Evolutionary conservation across 23 tunicate genomes (phyloP).

Genomic region (Botrylloides violaceus): DNA sequence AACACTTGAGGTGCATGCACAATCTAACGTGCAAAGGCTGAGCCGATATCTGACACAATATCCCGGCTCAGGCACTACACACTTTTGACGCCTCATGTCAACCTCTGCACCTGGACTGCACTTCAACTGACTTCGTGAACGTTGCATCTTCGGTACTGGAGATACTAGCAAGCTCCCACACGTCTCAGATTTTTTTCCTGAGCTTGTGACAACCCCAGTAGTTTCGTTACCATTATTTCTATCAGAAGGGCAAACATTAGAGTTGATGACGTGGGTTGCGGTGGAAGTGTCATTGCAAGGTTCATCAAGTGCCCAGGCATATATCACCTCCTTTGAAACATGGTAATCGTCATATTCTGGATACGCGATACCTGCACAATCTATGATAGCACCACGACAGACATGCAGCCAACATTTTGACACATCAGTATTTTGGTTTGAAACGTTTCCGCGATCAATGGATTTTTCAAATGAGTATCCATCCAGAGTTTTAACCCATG

Average conservation of each 20-base stretch:
- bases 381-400: neutral
- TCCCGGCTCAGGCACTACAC: neutral
- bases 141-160: constrained; percentile 11
- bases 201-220: no score
- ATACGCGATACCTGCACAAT: neutral
- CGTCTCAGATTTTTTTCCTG: no score
- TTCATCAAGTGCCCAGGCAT: neutral
- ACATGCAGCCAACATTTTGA: neutral
- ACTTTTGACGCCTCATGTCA: neutral
- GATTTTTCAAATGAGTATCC: neutral
- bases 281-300: neutral
- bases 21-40: neutral
- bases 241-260: no score
- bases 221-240: no score
- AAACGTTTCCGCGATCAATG: neutral
- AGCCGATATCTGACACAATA: constrained; percentile 13
- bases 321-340: neutral
- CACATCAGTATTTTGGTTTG: neutral
- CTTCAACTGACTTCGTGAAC: neutral
- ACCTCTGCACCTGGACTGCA: neutral
- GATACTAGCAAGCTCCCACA: no score
- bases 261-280: no score
- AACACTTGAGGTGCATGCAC: no score
- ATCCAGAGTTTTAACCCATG: neutral
- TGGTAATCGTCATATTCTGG: neutral